phyloP scores from a whole-genome alignment of 2,888 invertebrate species.

The Lasioglossum leucozonium region DNA sequence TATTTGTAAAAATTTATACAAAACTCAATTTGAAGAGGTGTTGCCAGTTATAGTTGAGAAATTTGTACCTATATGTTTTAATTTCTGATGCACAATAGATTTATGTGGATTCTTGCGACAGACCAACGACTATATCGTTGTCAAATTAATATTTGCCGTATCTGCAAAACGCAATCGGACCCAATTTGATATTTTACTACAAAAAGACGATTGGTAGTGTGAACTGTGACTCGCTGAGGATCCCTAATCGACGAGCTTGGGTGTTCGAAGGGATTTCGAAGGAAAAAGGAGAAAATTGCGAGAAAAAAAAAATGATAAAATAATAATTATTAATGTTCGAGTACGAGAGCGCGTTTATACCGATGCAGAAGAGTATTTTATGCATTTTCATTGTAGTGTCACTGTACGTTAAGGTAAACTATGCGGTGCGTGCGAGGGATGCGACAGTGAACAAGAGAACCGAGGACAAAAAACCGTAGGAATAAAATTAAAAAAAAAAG shows the following conservation, averaged over 20 bases:
- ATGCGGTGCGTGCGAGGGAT: constrained; percentile 22
- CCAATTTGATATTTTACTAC: constrained; percentile 5
- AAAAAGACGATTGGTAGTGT: constrained; percentile 1
- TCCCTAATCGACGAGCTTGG: constrained; percentile 38
- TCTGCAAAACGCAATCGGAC: not conserved
- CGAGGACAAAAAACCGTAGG: constrained; percentile 33
- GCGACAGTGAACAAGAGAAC: constrained; percentile 26
- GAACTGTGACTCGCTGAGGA: constrained; percentile 21
- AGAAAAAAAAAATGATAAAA: not conserved
- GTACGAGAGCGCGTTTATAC: constrained; percentile 60
- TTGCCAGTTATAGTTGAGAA: too few species aligned
- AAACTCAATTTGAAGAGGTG: not conserved
- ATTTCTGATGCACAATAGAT: not conserved
- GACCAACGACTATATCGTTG: not conserved
- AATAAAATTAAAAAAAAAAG: constrained; percentile 35
- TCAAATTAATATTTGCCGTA: not conserved
- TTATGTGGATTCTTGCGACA: not conserved
- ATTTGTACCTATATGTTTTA: not conserved
- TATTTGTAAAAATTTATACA: not conserved
- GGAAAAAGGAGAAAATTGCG: not conserved
- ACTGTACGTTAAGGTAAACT: constrained; percentile 58
- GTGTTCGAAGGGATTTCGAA: constrained; percentile 52
- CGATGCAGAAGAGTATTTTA: constrained; percentile 63
- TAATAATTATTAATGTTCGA: constrained; percentile 30
- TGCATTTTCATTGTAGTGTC: constrained; percentile 64